These are phyloP conservation scores for Chrysemys picta DNA, from an alignment of 2,113 vertebrate genomes.

Conservation along the genomic window DNA sequence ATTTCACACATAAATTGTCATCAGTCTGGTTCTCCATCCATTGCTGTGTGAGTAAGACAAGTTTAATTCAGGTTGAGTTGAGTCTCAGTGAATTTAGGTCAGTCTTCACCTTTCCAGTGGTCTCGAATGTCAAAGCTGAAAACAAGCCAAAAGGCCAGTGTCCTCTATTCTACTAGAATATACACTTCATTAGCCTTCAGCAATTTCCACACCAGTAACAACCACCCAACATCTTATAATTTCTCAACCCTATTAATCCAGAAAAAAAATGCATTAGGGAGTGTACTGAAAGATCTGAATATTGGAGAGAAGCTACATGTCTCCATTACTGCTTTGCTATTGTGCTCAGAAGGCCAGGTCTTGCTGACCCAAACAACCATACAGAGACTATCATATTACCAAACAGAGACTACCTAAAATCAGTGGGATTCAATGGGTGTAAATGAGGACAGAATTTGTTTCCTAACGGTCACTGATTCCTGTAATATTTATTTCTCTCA, in stretches of 20 bases:
- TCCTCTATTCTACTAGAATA: background rate
- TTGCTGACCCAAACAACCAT: background rate
- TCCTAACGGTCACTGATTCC: background rate
- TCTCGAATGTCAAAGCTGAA: background rate
- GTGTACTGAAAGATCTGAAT: background rate
- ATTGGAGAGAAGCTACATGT: background rate
- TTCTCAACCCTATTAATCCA: background rate
- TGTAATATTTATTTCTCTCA: background rate
- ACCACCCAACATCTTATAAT: background rate
- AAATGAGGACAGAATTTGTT: background rate
- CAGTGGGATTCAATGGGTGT: background rate
- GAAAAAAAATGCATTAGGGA: background rate
- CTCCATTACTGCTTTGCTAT: background rate
- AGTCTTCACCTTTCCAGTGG: background rate
- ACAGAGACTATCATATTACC: no score
- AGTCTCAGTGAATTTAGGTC: background rate
- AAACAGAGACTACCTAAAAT: background rate
- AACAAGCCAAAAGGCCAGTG: background rate
- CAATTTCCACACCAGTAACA: background rate
- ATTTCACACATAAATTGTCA: slow-evolving; percentile 45
- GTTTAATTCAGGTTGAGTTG: background rate
- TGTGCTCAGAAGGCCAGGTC: background rate
- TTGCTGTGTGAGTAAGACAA: background rate
- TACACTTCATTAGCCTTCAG: background rate
- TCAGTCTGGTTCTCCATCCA: background rate